Percentiles rank a stretch among this genome's conserved stretches.
Evolutionary conservation across 2,797 vertebrate genomes (phyloP).

Genomic region (Synaphobranchus kaupii): DNA sequence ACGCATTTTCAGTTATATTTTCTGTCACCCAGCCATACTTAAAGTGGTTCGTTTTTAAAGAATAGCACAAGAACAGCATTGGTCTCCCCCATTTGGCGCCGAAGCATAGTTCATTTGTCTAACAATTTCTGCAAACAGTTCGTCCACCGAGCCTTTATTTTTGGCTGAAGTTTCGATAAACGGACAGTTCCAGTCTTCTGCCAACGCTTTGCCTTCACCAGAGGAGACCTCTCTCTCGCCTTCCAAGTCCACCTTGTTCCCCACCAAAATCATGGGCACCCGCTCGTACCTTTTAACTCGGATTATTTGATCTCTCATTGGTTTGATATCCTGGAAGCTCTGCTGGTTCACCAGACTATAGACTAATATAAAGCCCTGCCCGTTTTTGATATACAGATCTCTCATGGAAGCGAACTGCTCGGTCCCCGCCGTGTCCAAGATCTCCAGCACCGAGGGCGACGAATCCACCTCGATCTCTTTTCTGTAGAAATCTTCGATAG

Average conservation of each 20-base stretch:
- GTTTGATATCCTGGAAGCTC: constrained; percentile 92
- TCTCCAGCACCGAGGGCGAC: constrained; percentile 92
- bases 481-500: constrained; percentile 93
- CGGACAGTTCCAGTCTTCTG: constrained; percentile 94
- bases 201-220: constrained; percentile 91
- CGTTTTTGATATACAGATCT: constrained; percentile 93
- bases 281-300: constrained; percentile 91
- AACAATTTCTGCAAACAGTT: constrained; percentile 93
- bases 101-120: constrained; percentile 94
- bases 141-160: constrained; percentile 92
- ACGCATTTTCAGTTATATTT: not conserved
- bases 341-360: constrained; percentile 93
- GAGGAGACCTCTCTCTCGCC: constrained; percentile 90
- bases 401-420: constrained; percentile 95
- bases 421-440: constrained; percentile 90
- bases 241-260: constrained; percentile 94
- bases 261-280: constrained; percentile 94
- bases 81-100: constrained; percentile 84
- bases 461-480: constrained; percentile 96
- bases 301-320: constrained; percentile 96
- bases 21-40: constrained; percentile 4
- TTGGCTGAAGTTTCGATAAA: constrained; percentile 97
- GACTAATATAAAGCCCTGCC: constrained; percentile 88
- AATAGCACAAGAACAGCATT: constrained; percentile 90
- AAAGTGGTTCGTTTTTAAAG: too few species aligned